phyloP scores from a whole-genome alignment of 2,888 invertebrate species.

The Resseliella maxima region DNA sequence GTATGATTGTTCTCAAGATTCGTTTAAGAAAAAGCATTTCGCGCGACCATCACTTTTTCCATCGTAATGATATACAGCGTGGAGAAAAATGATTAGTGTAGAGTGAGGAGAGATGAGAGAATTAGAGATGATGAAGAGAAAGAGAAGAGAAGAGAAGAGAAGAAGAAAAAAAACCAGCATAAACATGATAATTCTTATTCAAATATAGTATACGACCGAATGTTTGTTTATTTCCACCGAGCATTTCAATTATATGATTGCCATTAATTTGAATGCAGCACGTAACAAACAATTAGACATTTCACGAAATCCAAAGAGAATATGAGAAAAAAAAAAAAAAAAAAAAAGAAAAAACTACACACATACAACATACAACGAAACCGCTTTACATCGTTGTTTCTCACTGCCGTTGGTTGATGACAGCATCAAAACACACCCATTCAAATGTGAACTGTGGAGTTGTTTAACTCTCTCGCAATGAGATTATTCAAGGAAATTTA shows the following conservation, averaged over 20 bases:
- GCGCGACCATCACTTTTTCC: conserved; percentile 24
- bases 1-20: conserved; percentile 51
- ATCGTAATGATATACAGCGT: neutral
- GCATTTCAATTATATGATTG: conserved; percentile 55
- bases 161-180: conserved; percentile 2
- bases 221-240: conserved; percentile 53
- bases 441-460: conserved; percentile 21
- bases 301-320: neutral
- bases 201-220: conserved; percentile 5
- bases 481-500: conserved; percentile 52
- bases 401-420: neutral
- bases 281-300: conserved; percentile 55
- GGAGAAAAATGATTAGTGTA: neutral
- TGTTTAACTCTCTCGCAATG: conserved; percentile 35
- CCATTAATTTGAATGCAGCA: conserved; percentile 54
- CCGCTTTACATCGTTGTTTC: neutral
- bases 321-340: neutral
- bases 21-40: conserved; percentile 48
- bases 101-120: neutral
- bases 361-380: neutral
- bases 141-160: neutral
- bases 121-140: neutral
- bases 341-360: neutral
- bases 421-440: conserved; percentile 45
- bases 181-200: conserved; percentile 46